Conservation (phyloP, 2,113 vertebrate genomes). For the Colaptes auratus region DNA sequence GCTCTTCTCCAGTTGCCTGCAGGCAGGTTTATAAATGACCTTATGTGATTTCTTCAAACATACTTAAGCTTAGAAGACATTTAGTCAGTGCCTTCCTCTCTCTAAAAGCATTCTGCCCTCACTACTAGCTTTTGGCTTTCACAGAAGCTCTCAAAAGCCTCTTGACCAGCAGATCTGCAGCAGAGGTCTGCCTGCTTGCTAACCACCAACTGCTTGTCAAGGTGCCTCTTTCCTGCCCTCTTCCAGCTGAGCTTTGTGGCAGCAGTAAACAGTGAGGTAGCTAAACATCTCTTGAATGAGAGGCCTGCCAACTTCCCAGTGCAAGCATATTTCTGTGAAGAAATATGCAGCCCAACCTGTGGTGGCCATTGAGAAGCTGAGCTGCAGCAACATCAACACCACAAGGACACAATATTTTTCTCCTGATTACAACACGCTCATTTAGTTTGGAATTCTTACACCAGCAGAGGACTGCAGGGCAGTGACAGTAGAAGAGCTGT, state of each 20-base stretch:
- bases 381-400: constrained; percentile 80
- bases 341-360: constrained; percentile 72
- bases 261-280: constrained; percentile 59
- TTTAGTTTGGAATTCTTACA: constrained; percentile 83
- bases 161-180: constrained; percentile 14
- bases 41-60: constrained; percentile 48
- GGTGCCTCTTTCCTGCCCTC: constrained; percentile 29
- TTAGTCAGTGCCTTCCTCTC: constrained; percentile 26
- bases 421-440: constrained; percentile 79
- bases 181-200: background rate
- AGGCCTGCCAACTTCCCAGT: constrained; percentile 59
- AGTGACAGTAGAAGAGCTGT: constrained; percentile 79
- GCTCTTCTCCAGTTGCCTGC: constrained; percentile 24
- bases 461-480: constrained; percentile 77
- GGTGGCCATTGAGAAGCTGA: constrained; percentile 70
- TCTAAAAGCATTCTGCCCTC: constrained; percentile 43
- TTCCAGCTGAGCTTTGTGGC: constrained; percentile 61
- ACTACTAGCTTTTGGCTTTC: constrained; percentile 32
- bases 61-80: constrained; percentile 18
- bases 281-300: constrained; percentile 62
- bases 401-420: constrained; percentile 82
- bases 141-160: constrained; percentile 22
- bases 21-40: constrained; percentile 36
- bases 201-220: background rate
- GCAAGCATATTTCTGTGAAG: constrained; percentile 72